Base-by-base conservation (phyloP, 2,113 vertebrate species). In the Sebastes fasciatus region DNA sequence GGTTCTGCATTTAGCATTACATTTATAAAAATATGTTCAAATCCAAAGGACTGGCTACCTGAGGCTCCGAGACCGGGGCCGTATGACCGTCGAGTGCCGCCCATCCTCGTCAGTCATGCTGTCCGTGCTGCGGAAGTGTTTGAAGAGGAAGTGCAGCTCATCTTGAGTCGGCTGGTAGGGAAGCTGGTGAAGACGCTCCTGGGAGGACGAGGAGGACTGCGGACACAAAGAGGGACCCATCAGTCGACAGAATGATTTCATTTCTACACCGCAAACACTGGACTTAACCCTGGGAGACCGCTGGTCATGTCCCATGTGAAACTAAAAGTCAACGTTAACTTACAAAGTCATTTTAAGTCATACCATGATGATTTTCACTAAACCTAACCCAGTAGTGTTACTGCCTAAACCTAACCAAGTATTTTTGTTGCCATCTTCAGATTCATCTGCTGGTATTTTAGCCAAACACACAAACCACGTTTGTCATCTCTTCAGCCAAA, bases 121-220 rank as follows among this genome's bases (percentile, higher is more conserved):
- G 93, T 99, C 98, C 0, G 97, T 95, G 91, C 98, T 99, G 88
- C 98, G 97, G 93, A 99, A 99, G 90, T 99, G 98, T 92, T 96
- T 98, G 91, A 98, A 99, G 84, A 99, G 96, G 94, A 99, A 99
- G 93, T 96, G 96, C 69, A 99, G 96, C 93, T 99, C 98, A n/a
- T 99, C 98, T 3, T 97, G 96, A 0, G 98, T 99, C 23, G 98
- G 98, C 84, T 99, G 98, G 95, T 96, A 99, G 55, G 98, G 98
- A 92, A 99, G 96, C 94, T 99, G 98, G 93, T 99, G 98, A 82
- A 99, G 96, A 3, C 96, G 97, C 90, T 99, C 98, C 95, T 99
- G 97, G 79, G 98, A 99, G 87, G 98, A 99, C 0, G 98, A 99
- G 62, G 97, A 99, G 0, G 98, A 99, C 96, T 99, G 94, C 23